phyloP scores from a whole-genome alignment of 2,888 invertebrate genomes.

The Pseudococcus jackbeardsleyi region DNA sequence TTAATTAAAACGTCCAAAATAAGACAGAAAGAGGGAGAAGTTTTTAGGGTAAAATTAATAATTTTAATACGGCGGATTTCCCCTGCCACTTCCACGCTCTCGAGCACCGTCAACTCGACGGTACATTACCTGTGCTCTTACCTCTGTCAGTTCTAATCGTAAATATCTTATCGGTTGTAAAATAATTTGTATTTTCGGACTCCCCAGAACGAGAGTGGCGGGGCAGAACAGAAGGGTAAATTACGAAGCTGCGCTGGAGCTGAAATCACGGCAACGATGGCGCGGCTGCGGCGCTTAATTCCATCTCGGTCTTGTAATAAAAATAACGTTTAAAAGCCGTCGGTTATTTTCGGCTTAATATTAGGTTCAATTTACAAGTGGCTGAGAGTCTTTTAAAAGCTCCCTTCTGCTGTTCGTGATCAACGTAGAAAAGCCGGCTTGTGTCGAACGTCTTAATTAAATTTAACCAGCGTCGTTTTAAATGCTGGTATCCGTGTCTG shows the following conservation, averaged over 20 bases:
- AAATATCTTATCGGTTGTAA: background rate
- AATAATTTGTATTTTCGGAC: background rate
- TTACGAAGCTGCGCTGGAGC: background rate
- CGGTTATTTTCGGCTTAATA: conserved; percentile 40
- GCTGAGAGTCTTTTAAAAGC: conserved; percentile 21
- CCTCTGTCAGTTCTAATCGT: background rate
- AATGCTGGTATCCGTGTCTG: conserved; percentile 32
- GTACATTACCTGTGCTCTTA: background rate
- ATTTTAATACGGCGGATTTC: background rate
- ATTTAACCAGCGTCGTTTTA: conserved; percentile 30
- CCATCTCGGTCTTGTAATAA: background rate
- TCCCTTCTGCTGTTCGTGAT: background rate
- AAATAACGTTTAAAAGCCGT: conserved; percentile 36
- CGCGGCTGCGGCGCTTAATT: background rate
- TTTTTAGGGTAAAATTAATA: conserved; percentile 7
- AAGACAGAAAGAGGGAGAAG: background rate
- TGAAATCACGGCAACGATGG: background rate
- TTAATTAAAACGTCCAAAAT: conserved; percentile 20
- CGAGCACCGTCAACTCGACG: background rate
- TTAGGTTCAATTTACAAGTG: conserved; percentile 40
- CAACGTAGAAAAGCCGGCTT: background rate
- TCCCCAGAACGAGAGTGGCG: background rate
- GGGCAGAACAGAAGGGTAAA: background rate
- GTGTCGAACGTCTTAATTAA: conserved; percentile 20
- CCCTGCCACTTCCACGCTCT: background rate